Base-by-base conservation (phyloP, 1,140 invertebrate species). In the Apis dorsata region DNA sequence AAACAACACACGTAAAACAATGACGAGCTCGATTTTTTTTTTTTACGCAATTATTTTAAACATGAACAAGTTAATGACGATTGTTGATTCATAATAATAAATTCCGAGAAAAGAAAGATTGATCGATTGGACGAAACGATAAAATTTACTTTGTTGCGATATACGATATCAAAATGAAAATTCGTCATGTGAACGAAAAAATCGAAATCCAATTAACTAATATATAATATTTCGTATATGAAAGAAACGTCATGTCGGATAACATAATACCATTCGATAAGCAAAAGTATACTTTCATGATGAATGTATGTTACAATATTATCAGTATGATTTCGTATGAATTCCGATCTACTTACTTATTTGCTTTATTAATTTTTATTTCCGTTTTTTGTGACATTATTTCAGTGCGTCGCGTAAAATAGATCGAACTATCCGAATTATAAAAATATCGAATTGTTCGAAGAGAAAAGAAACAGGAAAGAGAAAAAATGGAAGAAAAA, bases 201-300 rank as follows among this genome's bases (percentile, higher is more conserved):
- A n/a, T 24, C n/a, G 1, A 28, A 63, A 0, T 1, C 12, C 13
- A 5, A 7, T 17, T 15, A 63, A 63, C 1, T n/a, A 63, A 13
- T 13, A 1, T 57, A 59, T n/a, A 12, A 24, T 53, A 21, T 81
- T n/a, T 51, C 24, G 62, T 3, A 10, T 24, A 80, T 7, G 10
- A 63, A 21, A 24, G 57, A 79, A 82, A 69, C 21, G 62, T 72
- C 55, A 24, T 9, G 0, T 70, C 53, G 34, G 66, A 81, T 81
- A 82, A 68, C 57, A 17, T n/a, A 51, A 78, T 53, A 80, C 79
- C 34, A 62, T 57, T 49, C 65, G 86, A 87, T 87, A 83, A 83
- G 74, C 12, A 24, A 19, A 57, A 51, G 60, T 21, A 10, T 19
- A 28, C 17, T 82, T 69, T 34, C 17, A 1, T 9, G 28, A 77